Conservation (phyloP, 2,888 invertebrate species). For the Hololepta plana region DNA sequence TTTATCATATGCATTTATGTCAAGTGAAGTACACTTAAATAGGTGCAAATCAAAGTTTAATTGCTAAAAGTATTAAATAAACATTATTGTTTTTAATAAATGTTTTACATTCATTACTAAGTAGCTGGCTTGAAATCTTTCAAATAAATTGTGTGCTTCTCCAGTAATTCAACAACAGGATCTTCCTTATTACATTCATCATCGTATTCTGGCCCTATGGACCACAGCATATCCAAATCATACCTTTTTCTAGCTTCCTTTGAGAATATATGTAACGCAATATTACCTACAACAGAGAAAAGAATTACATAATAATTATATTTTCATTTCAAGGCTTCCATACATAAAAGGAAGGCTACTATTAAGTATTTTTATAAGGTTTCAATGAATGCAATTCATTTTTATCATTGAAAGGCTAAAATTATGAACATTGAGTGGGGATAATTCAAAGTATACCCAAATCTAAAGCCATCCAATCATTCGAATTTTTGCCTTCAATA, state of each 20-base stretch:
- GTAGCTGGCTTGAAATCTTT: slow-evolving; percentile 41
- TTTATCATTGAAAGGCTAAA: neutral
- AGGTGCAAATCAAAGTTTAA: too few species aligned
- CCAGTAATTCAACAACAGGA: slow-evolving; percentile 42
- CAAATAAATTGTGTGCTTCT: slow-evolving; percentile 46
- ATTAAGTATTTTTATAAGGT: too few species aligned
- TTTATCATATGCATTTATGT: too few species aligned
- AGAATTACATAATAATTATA: neutral
- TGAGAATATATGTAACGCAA: slow-evolving; percentile 77
- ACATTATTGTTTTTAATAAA: too few species aligned
- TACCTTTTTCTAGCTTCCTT: slow-evolving; percentile 48
- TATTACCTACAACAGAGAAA: slow-evolving; percentile 52
- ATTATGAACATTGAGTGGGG: neutral
- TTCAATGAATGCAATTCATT: too few species aligned
- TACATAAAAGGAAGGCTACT: too few species aligned
- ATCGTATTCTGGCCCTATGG: slow-evolving; percentile 69
- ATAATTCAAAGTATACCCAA: slow-evolving; percentile 40
- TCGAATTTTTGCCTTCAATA: slow-evolving; percentile 58
- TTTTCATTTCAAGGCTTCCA: too few species aligned
- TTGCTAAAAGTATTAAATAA: too few species aligned
- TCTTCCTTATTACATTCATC: slow-evolving; percentile 41
- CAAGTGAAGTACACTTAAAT: too few species aligned
- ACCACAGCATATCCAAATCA: slow-evolving; percentile 85
- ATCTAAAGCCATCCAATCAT: slow-evolving; percentile 81
- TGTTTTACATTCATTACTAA: too few species aligned